Conservation (phyloP, 2,797 vertebrate genomes). For the Lacerta viridis region DNA sequence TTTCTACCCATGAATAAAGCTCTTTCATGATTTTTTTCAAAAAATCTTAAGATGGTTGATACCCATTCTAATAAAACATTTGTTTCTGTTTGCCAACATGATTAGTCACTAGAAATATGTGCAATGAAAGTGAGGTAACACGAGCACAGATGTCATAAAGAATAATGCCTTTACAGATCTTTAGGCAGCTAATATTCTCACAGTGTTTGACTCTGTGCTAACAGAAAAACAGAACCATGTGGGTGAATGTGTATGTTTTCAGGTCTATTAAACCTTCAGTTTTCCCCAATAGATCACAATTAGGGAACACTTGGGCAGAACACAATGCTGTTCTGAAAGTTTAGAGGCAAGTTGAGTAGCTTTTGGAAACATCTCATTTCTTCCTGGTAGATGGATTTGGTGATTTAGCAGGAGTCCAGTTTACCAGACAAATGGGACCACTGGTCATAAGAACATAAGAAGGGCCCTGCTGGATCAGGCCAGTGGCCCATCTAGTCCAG, state of each 20-base stretch:
- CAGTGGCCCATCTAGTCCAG: too few species aligned
- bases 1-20: background rate
- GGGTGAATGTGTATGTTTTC: background rate
- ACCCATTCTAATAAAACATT: constrained; percentile 12
- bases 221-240: background rate
- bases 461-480: too few species aligned
- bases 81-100: constrained; percentile 1
- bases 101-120: constrained; percentile 16
- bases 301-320: constrained; percentile 3
- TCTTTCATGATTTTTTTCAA: background rate
- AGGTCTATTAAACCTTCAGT: background rate
- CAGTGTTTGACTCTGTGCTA: background rate
- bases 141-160: constrained; percentile 13
- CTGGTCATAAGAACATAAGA: background rate
- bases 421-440: constrained; percentile 9
- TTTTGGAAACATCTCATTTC: background rate
- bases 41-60: background rate
- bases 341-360: background rate
- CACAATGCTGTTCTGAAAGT: background rate
- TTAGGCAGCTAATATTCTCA: constrained; percentile 8
- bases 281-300: background rate
- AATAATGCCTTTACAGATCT: constrained; percentile 10
- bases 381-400: background rate
- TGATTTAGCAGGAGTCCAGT: background rate
- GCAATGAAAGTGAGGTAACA: background rate